These are phyloP conservation scores for Lepidotrigona ventralis DNA, from an alignment of 1,140 invertebrate species.

Conservation along the genomic window DNA sequence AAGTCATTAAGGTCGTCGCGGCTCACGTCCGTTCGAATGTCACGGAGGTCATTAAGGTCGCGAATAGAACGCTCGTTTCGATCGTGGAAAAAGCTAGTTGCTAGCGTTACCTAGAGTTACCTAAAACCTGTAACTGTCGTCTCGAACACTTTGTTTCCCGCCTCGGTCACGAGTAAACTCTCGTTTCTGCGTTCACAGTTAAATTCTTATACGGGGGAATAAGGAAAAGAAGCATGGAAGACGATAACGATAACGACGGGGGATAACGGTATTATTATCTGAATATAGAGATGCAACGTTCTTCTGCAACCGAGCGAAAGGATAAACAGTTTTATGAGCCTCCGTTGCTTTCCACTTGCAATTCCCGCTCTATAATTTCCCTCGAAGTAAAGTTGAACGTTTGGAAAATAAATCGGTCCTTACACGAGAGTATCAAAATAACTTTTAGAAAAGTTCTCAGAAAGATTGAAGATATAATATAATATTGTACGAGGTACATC, in stretches of 20 bases:
- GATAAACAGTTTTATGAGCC: constrained; percentile 24
- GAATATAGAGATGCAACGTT: constrained; percentile 27
- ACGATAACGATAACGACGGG: constrained; percentile 28
- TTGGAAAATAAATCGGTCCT: background rate
- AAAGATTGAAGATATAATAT: no score
- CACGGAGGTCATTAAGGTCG: background rate
- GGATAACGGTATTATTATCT: constrained; percentile 39
- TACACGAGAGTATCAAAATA: background rate
- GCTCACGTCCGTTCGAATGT: background rate
- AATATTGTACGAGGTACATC: no score
- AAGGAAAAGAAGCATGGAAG: background rate
- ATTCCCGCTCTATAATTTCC: background rate
- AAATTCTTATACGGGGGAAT: background rate
- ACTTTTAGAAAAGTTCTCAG: background rate
- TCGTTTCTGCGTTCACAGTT: constrained; percentile 27
- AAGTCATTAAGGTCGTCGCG: background rate
- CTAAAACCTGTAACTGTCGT: background rate
- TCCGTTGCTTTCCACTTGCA: background rate
- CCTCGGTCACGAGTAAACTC: constrained; percentile 1
- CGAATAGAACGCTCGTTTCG: background rate
- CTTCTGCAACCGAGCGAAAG: constrained; percentile 4
- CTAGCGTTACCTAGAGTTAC: background rate
- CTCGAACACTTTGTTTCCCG: constrained; percentile 7
- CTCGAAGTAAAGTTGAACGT: background rate
- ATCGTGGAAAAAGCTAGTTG: constrained; percentile 2